A percentile compares a stretch with the other conserved stretches of the same genome.
These are phyloP conservation scores for Antheraea yamamai DNA, from an alignment of 2,888 invertebrate genomes.

Conservation along the genomic window DNA sequence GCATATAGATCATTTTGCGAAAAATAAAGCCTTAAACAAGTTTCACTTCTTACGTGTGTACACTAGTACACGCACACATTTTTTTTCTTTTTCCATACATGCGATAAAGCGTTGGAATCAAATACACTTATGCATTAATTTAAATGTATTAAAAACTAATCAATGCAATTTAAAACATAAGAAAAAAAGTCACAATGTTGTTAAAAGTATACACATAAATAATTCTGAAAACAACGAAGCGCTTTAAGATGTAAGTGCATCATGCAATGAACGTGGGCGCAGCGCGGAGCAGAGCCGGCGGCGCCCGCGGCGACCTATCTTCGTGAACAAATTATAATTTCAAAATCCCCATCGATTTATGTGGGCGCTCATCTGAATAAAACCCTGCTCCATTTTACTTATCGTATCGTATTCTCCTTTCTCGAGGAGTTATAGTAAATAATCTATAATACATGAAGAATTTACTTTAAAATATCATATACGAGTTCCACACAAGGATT, in stretches of 20 bases:
- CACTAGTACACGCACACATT: too few relatives aligned
- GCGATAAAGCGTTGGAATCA: background rate
- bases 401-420: constrained; percentile 55
- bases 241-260: constrained; percentile 25
- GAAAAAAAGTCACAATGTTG: constrained; percentile 17
- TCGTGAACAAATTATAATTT: constrained; percentile 79
- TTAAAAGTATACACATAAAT: constrained; percentile 23
- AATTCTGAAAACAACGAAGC: constrained; percentile 21
- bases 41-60: too few relatives aligned
- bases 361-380: constrained; percentile 75
- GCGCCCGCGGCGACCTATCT: constrained; percentile 75
- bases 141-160: constrained; percentile 4
- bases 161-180: background rate
- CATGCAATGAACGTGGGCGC: constrained; percentile 57
- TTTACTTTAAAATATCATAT: background rate
- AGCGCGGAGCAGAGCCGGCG: constrained; percentile 65
- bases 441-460: constrained; percentile 8
- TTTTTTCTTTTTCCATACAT: background rate
- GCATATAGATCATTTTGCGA: too few relatives aligned
- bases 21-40: too few relatives aligned
- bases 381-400: constrained; percentile 69
- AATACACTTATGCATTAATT: background rate
- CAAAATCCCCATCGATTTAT: constrained; percentile 80
- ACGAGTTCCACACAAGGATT: background rate
- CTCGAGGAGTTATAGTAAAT: constrained; percentile 29